Base-by-base conservation (phyloP, 2,888 invertebrate species). In the Athripsodes cinereus region DNA sequence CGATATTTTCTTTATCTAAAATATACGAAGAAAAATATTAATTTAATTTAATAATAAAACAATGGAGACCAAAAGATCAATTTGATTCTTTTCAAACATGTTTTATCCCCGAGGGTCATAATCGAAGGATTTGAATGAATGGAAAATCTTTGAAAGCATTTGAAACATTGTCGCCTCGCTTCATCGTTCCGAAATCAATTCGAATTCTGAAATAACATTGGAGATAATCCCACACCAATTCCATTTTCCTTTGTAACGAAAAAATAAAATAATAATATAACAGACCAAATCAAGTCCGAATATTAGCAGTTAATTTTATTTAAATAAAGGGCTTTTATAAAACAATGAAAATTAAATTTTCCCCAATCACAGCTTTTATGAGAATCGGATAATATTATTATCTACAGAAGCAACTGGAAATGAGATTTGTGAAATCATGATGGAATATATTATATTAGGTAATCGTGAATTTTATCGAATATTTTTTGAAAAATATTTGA, bases 271-370 rank as follows among this genome's bases (percentile, higher is more conserved):
- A 6, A 40, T 40, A n/a, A 13, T 8, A n/a, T 8, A 40, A 40
- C n/a, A 13, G 5, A 40, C 40, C 16, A 40, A 40, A 40, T 40
- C 16, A 40, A n/a, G 16, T 8, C 2, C 16, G 40, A 40, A 40
- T 13, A 40, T 40, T 40, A 40, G 40, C 40, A n/a, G 40, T 40
- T 40, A 40, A 40, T 40, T 40, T 40, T 40, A n/a, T 40, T 40
- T 40, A 40, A 40, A 40, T 40, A 40, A 40, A 40, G 40, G 16
- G 40, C 40, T 13, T 13, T 13, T 10, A 13, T 16, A 40, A 8
- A 40, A 40, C 40, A 16, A 40, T 40, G 40, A 16, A 13, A 40
- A 40, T 40, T 40, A 8, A 40, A 40, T 26, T 26, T 26, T 26
- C 26, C 3, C 5, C 26, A 26, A 26, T 26, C 26, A 26, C 26